phyloP scores from a whole-genome alignment of 2,113 vertebrate genomes.

The Crotalus viridis region DNA sequence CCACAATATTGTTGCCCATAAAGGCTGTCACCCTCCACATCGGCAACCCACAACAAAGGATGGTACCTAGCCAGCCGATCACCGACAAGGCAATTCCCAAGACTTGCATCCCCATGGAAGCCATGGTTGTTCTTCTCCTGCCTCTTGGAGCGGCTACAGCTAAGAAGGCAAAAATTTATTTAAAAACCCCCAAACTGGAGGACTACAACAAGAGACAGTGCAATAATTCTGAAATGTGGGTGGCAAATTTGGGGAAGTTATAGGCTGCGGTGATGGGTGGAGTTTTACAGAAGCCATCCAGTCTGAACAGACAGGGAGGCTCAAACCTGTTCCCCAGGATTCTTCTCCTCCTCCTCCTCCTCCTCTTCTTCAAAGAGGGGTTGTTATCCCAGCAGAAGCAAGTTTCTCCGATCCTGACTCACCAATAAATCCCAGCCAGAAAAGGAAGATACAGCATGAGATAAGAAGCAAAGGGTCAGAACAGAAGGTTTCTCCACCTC shows the following conservation, averaged over 20 bases:
- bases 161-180: neutral
- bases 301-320: conserved; percentile 49
- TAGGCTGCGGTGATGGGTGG: conserved; percentile 62
- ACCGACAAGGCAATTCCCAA: conserved; percentile 82
- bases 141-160: neutral
- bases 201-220: neutral
- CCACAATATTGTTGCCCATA: conserved; percentile 86
- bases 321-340: conserved; percentile 77
- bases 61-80: conserved; percentile 82
- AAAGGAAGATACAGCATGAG: neutral
- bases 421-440: neutral
- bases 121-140: conserved; percentile 69
- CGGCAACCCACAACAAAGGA: conserved; percentile 82
- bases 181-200: neutral
- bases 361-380: conserved; percentile 15
- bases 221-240: neutral
- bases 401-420: neutral
- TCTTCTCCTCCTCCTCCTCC: conserved; percentile 31
- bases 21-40: conserved; percentile 91
- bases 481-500: neutral
- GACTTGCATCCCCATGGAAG: conserved; percentile 85
- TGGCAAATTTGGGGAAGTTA: conserved; percentile 54
- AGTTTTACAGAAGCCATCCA: conserved; percentile 49
- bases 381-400: neutral
- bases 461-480: neutral